A percentile compares a stretch with the other conserved stretches of the same genome.
Conservation (phyloP, 2,113 vertebrate species). For the Dicaeum eximium region DNA sequence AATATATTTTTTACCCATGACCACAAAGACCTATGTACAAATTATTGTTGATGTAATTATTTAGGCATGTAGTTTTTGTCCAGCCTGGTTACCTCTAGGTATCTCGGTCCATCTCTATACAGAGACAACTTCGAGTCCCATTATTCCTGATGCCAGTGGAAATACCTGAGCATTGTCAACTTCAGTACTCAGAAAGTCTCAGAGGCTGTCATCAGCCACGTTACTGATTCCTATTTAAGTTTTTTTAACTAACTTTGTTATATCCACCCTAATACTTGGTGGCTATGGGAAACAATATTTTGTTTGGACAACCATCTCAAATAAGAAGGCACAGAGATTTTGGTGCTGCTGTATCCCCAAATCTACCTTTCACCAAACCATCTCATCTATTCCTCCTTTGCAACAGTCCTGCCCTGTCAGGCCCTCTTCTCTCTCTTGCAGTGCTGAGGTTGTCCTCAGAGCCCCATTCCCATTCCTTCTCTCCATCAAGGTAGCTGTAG, state of each 20-base stretch:
- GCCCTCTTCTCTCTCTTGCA: neutral
- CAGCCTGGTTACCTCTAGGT: neutral
- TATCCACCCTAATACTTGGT: neutral
- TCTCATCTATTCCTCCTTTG: neutral
- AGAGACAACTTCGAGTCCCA: neutral
- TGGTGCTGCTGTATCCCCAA: neutral
- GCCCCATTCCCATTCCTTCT: neutral
- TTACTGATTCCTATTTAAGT: neutral
- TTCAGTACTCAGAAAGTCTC: neutral
- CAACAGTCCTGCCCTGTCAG: neutral
- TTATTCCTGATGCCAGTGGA: neutral
- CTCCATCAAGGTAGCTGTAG: neutral
- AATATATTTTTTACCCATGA: neutral
- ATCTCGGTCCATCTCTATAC: neutral
- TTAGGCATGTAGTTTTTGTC: neutral
- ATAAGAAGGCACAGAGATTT: neutral
- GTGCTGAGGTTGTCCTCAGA: neutral
- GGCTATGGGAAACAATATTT: neutral
- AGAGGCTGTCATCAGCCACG: neutral
- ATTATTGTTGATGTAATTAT: neutral
- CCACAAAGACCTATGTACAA: neutral
- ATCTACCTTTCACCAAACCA: neutral
- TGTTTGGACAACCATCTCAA: neutral
- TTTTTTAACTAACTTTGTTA: neutral
- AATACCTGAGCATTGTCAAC: neutral